Evolutionary conservation across 2,113 vertebrate genomes (phyloP).

Genomic region (Toxotes chatareus): DNA sequence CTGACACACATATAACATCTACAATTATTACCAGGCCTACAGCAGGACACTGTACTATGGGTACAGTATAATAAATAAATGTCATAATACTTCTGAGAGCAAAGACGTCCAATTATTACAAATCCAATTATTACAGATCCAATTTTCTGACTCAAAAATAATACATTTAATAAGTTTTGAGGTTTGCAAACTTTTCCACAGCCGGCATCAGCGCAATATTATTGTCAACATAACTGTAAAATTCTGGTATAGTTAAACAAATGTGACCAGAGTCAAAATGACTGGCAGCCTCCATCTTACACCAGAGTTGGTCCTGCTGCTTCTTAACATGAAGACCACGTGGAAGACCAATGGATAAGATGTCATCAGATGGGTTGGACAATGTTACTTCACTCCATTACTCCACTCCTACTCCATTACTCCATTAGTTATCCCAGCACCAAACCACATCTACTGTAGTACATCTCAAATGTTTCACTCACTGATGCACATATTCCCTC

Average conservation of each 20-base stretch:
- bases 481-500: neutral
- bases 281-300: too few species aligned
- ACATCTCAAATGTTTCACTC: neutral
- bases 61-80: neutral
- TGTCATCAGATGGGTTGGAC: too few species aligned
- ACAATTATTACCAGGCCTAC: conserved; percentile 8
- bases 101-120: neutral
- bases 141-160: neutral
- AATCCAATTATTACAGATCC: too few species aligned
- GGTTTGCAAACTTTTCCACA: neutral
- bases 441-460: neutral
- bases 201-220: neutral
- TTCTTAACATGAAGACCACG: too few species aligned
- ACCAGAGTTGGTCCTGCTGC: too few species aligned
- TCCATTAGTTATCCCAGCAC: neutral
- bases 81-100: neutral
- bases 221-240: neutral
- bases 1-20: conserved; percentile 18
- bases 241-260: neutral
- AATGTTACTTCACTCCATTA: too few species aligned
- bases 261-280: too few species aligned
- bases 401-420: too few species aligned
- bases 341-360: too few species aligned
- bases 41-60: neutral
- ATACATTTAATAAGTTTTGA: neutral